These are phyloP conservation scores for Decapterus maruadsi DNA, from an alignment of 2,797 vertebrate genomes.

Conservation along the genomic window DNA sequence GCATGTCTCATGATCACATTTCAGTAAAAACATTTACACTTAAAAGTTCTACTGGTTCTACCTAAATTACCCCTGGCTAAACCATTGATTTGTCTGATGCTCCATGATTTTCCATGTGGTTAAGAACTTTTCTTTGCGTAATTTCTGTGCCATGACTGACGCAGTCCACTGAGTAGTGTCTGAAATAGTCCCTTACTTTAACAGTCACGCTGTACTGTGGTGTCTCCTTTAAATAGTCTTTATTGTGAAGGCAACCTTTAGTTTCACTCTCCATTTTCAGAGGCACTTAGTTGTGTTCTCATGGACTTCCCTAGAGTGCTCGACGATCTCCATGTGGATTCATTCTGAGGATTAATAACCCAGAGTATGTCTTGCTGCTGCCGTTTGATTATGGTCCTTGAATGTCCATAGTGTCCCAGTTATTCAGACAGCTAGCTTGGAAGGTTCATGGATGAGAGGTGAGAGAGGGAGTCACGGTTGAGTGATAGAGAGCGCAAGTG, in stretches of 20 bases:
- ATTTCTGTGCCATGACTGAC: constrained; percentile 44
- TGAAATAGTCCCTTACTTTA: constrained; percentile 49
- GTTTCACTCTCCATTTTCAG: constrained; percentile 50
- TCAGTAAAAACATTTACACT: constrained; percentile 75
- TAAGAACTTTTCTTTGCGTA: constrained; percentile 37
- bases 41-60: constrained; percentile 59
- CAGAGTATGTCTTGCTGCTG: constrained; percentile 57
- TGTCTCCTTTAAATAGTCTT: constrained; percentile 58
- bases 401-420: constrained; percentile 61
- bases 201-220: constrained; percentile 35
- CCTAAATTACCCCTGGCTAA: constrained; percentile 44
- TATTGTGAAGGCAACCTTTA: constrained; percentile 53
- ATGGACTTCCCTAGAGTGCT: constrained; percentile 41
- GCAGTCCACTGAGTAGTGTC: constrained; percentile 52
- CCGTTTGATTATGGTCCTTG: constrained; percentile 50
- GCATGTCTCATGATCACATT: constrained; percentile 68
- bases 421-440: constrained; percentile 49
- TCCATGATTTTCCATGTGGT: constrained; percentile 37
- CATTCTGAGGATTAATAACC: constrained; percentile 49
- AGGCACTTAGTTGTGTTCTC: constrained; percentile 56
- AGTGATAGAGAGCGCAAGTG: constrained; percentile 74
- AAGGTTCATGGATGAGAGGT: constrained; percentile 83
- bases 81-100: constrained; percentile 62
- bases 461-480: constrained; percentile 75
- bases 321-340: constrained; percentile 50